These are phyloP conservation scores for Venturia canescens DNA, from an alignment of 1,140 invertebrate genomes.

Conservation along the genomic window DNA sequence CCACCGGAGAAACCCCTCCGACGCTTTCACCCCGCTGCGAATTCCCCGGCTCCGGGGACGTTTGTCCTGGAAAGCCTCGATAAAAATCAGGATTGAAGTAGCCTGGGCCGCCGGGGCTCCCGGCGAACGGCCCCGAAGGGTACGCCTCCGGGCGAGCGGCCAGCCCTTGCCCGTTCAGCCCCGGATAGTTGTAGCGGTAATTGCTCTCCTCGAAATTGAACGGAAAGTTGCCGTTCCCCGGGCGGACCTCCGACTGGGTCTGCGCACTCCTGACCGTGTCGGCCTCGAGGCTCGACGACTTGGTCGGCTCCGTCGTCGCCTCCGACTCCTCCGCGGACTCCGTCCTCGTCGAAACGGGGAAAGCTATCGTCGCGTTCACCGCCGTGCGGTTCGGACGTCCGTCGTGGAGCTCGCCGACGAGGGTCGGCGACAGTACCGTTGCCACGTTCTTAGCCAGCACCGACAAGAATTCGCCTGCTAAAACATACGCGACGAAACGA, in stretches of 20 bases:
- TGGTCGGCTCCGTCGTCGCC: slow-evolving; percentile 16
- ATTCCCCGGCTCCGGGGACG: neutral
- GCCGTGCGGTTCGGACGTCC: slow-evolving; percentile 43
- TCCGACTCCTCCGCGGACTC: neutral
- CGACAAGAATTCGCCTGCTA: slow-evolving; percentile 61
- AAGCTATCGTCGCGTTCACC: neutral
- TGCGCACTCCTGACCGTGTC: slow-evolving; percentile 49
- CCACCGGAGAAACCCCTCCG: slow-evolving; percentile 20
- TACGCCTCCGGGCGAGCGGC: neutral
- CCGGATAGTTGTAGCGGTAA: slow-evolving; percentile 35
- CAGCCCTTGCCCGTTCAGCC: neutral
- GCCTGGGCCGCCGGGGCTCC: neutral
- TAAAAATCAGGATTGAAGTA: slow-evolving; percentile 32
- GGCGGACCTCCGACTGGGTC: slow-evolving; percentile 42
- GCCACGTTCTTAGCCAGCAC: slow-evolving; percentile 61
- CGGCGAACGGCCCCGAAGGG: slow-evolving; percentile 7
- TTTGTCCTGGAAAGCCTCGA: slow-evolving; percentile 10
- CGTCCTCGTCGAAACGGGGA: slow-evolving; percentile 31
- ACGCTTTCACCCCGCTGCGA: neutral
- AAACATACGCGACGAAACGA: slow-evolving; percentile 20
- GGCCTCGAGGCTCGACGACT: slow-evolving; percentile 9
- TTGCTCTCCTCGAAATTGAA: slow-evolving; percentile 36
- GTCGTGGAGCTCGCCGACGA: slow-evolving; percentile 53
- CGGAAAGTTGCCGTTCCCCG: slow-evolving; percentile 14
- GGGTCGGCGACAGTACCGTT: slow-evolving; percentile 55